Evolutionary conservation across 2,113 vertebrate species (phyloP).

Genomic region (Naja naja): DNA sequence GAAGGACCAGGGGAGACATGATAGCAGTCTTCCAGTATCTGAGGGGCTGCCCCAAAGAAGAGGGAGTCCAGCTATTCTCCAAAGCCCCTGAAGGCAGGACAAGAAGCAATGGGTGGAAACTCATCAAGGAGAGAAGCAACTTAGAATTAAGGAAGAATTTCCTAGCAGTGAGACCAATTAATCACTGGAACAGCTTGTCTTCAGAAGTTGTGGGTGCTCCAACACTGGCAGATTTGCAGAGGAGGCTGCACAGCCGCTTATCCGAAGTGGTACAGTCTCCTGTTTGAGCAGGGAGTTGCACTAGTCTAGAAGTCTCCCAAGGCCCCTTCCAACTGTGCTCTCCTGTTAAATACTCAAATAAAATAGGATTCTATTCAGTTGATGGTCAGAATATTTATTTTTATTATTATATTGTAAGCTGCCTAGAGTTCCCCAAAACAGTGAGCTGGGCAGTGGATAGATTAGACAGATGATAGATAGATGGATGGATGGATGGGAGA

Average conservation of each 20-base stretch:
- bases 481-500: too few species aligned
- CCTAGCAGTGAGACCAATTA: too few species aligned
- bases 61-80: too few species aligned
- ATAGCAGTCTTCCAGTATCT: not conserved
- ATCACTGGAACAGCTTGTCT: too few species aligned
- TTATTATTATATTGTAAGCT: not conserved
- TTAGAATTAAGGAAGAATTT: too few species aligned
- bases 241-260: not conserved
- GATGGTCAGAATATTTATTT: too few species aligned
- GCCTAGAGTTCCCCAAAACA: not conserved
- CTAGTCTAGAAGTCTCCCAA: not conserved
- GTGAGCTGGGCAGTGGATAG: not conserved
- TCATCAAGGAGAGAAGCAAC: too few species aligned
- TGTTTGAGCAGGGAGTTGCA: not conserved
- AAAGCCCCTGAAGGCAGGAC: too few species aligned
- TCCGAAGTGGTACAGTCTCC: not conserved
- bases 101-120: too few species aligned
- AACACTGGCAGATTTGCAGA: not conserved
- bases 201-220: too few species aligned
- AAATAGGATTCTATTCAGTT: not conserved
- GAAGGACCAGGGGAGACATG: not conserved
- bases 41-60: too few species aligned
- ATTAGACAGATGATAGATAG: too few species aligned
- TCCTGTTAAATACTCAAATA: constrained; percentile 18
- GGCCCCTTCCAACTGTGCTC: not conserved